Evolutionary conservation across 2,113 vertebrate species (phyloP), one percentile per base, ranked within the genome.

Genomic region (Peromyscus californicus): DNA sequence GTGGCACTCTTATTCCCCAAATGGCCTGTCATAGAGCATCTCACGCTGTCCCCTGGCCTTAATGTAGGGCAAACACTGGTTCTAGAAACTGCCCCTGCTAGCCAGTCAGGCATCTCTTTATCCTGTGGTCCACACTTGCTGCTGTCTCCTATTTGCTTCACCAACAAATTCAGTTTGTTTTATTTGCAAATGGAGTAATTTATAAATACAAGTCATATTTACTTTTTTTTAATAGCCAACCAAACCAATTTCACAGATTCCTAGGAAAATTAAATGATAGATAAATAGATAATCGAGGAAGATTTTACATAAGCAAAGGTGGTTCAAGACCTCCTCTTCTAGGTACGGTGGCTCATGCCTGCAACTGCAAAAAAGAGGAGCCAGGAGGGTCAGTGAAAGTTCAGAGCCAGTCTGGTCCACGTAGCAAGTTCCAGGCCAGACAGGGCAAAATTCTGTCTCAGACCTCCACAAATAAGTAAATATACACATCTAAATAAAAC

Each of bases 211-310:
- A 76, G 22, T 51, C 88, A 61, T 16, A 78, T 6, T 54, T 69
- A 75, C n/a, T n/a, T 92, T 92, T 90, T 92, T 90, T 79, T 57
- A 94, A 87, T 85, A 93, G 78, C 17, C 39, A 89, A 39, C 57
- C 86, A 91, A 89, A 1, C 24, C 3, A 67, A 29, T 42, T 57
- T 59, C 4, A 74, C 45, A 72, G 26, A 4, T 70, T 72, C 65
- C 11, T 29, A 31, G 93, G 65, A 91, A 42, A 17, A 78, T 39
- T 95, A 75, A 93, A 72, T 87, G 36, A 75, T 4, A 89, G 10
- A 42, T 70, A 78, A 82, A 69, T 83, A 91, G 86, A 57, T 5
- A 13, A 36, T 74, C 8, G 67, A 89, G 67, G 89, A 96, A 42
- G 39, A 36, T 67, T 93, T 75, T 84, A 84, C 17, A 74, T 45